Base-by-base conservation (phyloP, 2,113 vertebrate genomes). In the Cynoglossus semilaevis region DNA sequence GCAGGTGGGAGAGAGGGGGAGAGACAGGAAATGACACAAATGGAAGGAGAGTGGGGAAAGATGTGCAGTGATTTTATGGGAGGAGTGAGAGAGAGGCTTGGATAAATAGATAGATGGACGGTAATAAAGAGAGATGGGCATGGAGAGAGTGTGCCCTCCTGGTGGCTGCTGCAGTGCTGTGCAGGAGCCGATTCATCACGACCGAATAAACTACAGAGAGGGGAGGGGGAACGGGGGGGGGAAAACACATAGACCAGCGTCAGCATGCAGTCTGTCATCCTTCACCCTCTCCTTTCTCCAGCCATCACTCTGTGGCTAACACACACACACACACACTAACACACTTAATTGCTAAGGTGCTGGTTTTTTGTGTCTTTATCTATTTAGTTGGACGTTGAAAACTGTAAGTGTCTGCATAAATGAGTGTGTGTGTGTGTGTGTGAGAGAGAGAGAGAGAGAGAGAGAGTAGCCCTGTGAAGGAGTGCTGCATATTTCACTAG, bases 221-320 rank as follows among this genome's bases (percentile, higher is more conserved):
- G 58, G 70, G 56, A 47, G 58, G 70, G 63, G 70, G 59, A 57
- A 69, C 18, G n/a, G 35, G 15, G 50, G 34, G 50, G 34, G 41
- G 63, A 59, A 63, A 72, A 54, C 16, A 52, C 47, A 70, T 73
- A 70, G 70, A 73, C 70, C 65, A 60, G 76, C 61, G 66, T 85
- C 81, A 85, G 77, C 83, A 85, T 79, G 73, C 81, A 84, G 81
- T 80, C 75, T 79, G 77, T 77, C 81, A 85, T 83, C 77, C 63
- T 54, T 67, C 54, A 48, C 78, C 69, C 63, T 56, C 57, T 76
- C 64, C 68, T 68, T 63, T 58, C 64, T 72, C 69, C 50, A 53
- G 71, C 77, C 72, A 76, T 80, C 78, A 70, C 76, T 74, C 74
- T 64, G 55, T 56, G 36, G 47, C 72, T 62, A 67, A 72, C 22